Evolutionary conservation across 30 jellyfish, hydroid and myxozoan species (phyloP).

Genomic region (Aurelia sp.): DNA sequence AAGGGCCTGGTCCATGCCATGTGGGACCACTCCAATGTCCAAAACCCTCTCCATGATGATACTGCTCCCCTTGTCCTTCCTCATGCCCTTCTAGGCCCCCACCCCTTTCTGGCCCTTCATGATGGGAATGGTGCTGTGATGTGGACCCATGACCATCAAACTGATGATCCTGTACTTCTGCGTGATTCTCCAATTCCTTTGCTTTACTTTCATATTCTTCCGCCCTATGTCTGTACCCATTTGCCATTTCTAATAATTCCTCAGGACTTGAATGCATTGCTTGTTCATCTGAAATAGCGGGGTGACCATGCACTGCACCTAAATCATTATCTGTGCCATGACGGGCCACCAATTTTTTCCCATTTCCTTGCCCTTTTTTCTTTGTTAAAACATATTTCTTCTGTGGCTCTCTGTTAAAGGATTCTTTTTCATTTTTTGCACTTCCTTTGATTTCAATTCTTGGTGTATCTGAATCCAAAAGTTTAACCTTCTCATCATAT

Average conservation of each 20-base stretch:
- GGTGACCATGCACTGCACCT: conserved; percentile 74
- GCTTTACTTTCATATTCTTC: conserved; percentile 81
- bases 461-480: no score
- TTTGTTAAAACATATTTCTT: neutral
- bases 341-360: neutral
- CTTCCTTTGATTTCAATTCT: neutral
- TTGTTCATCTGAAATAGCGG: conserved; percentile 62
- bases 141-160: conserved; percentile 43
- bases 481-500: neutral
- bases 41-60: conserved; percentile 38
- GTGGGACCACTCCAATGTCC: conserved; percentile 49
- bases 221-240: conserved; percentile 72
- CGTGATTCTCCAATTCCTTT: conserved; percentile 74
- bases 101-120: conserved; percentile 71
- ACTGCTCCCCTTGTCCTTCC: conserved; percentile 56
- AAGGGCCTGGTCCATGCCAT: conserved; percentile 76
- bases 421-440: neutral
- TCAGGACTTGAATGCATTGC: conserved; percentile 71
- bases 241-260: conserved; percentile 64
- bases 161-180: conserved; percentile 79
- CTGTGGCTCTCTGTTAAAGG: no score
- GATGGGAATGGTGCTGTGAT: conserved; percentile 61
- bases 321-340: conserved; percentile 42
- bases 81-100: conserved; percentile 43
- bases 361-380: neutral